Evolutionary conservation across 2,113 vertebrate genomes (phyloP).

Genomic region (Forbesichthys papilliferus): DNA sequence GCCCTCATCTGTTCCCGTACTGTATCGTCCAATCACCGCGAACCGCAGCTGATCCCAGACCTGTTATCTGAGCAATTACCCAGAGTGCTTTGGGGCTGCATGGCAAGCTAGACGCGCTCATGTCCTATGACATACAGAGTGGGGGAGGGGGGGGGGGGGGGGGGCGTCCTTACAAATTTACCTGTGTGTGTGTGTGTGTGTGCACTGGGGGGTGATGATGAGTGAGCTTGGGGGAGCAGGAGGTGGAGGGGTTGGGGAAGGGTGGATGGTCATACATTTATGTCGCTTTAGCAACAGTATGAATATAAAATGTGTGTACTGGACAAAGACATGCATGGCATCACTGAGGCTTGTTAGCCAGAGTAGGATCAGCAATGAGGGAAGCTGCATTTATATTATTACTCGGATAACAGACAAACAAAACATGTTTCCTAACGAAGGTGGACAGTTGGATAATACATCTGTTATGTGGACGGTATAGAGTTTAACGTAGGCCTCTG

Average conservation of each 20-base stretch:
- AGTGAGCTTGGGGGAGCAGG: conserved; percentile 2
- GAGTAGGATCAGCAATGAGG: conserved; percentile 1
- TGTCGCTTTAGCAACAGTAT: conserved; percentile 44
- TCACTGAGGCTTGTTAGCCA: conserved; percentile 10
- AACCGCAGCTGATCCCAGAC: conserved; percentile 76
- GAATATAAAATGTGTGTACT: conserved; percentile 34
- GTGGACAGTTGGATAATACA: neutral
- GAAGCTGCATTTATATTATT: conserved; percentile 48
- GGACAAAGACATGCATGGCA: conserved; percentile 50
- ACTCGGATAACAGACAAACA: conserved; percentile 27
- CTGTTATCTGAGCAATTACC: conserved; percentile 77
- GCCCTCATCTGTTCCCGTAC: conserved; percentile 74
- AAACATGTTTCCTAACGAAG: conserved; percentile 10
- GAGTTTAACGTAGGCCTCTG: neutral
- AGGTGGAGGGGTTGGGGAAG: conserved; percentile 37
- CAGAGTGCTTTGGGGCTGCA: conserved; percentile 70
- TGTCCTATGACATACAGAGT: conserved; percentile 68
- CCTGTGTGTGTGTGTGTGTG: conserved; percentile 15
- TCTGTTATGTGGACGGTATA: neutral
- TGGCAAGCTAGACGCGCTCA: conserved; percentile 66
- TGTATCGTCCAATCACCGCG: conserved; percentile 62
- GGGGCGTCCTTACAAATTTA: conserved; percentile 18
- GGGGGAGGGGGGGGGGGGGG: conserved; percentile 48
- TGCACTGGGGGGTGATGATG: conserved; percentile 19
- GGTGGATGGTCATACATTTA: conserved; percentile 29